These are phyloP conservation scores for Hypena proboscidalis DNA, from an alignment of 2,888 invertebrate species.

Conservation along the genomic window DNA sequence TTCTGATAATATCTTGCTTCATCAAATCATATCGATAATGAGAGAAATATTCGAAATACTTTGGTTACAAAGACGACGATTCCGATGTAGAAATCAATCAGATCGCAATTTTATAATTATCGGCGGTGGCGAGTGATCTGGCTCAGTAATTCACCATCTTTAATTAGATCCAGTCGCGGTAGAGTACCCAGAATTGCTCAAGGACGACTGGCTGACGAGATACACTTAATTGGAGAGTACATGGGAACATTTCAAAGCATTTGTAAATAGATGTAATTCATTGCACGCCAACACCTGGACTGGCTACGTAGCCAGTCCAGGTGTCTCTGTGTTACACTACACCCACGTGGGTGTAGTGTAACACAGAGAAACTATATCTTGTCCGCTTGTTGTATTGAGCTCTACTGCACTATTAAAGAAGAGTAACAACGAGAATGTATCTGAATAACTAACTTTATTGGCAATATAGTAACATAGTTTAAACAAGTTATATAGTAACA, in stretches of 20 bases:
- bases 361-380: constrained; percentile 1
- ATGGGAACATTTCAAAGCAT: neutral
- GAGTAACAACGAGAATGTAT: too few species aligned
- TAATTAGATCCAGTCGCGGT: constrained; percentile 35
- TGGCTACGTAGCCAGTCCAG: too few species aligned
- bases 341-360: neutral
- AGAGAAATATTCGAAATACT: neutral
- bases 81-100: constrained; percentile 26
- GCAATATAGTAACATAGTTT: too few species aligned
- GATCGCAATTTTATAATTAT: constrained; percentile 30
- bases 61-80: constrained; percentile 15
- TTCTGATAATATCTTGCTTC: constrained; percentile 1
- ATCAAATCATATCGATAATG: constrained; percentile 3
- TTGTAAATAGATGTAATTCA: neutral
- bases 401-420: too few species aligned
- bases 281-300: neutral
- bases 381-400: too few species aligned
- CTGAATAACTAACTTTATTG: too few species aligned
- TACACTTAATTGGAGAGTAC: constrained; percentile 11
- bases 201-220: constrained; percentile 23
- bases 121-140: constrained; percentile 29
- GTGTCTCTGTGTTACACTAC: too few species aligned
- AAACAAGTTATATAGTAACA: too few species aligned
- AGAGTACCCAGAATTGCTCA: constrained; percentile 26
- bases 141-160: constrained; percentile 22